These are phyloP conservation scores for Silurus lanzhouensis DNA, from an alignment of 2,797 vertebrate genomes.

Conservation along the genomic window DNA sequence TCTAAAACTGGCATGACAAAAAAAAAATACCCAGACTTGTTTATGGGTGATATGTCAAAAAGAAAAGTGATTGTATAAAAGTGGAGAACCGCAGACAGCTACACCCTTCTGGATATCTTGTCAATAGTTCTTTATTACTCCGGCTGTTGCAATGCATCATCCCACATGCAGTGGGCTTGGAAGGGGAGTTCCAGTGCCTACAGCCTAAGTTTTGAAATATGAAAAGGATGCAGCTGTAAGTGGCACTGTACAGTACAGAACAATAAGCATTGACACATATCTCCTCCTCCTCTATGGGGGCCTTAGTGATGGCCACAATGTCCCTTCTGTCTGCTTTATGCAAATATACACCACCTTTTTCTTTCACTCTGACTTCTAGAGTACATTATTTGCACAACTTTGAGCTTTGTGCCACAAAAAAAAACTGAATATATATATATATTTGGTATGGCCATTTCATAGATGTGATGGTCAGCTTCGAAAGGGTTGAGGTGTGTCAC, in stretches of 20 bases:
- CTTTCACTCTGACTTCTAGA: constrained; percentile 10
- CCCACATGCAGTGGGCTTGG: constrained; percentile 15
- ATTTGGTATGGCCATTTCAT: neutral
- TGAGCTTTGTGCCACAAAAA: neutral
- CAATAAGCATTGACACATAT: constrained; percentile 54
- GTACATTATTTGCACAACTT: constrained; percentile 16
- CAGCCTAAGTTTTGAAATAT: constrained; percentile 24
- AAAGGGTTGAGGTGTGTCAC: neutral
- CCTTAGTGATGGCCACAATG: constrained; percentile 58
- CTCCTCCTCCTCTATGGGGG: constrained; percentile 38
- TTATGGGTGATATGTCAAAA: neutral
- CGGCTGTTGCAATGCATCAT: constrained; percentile 3
- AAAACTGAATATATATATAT: neutral
- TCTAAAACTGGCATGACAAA: neutral
- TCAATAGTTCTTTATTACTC: constrained; percentile 10
- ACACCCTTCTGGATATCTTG: neutral
- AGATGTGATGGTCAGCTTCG: constrained; percentile 3
- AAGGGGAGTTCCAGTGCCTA: constrained; percentile 30
- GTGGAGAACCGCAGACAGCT: neutral
- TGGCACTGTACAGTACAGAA: constrained; percentile 47
- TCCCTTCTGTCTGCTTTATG: constrained; percentile 65
- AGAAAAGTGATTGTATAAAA: neutral
- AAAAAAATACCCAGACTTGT: neutral
- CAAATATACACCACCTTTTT: constrained; percentile 61
- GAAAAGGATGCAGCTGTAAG: constrained; percentile 49